These are phyloP conservation scores for Hydropotes inermis DNA, from an alignment of 2,113 vertebrate species.

Conservation along the genomic window DNA sequence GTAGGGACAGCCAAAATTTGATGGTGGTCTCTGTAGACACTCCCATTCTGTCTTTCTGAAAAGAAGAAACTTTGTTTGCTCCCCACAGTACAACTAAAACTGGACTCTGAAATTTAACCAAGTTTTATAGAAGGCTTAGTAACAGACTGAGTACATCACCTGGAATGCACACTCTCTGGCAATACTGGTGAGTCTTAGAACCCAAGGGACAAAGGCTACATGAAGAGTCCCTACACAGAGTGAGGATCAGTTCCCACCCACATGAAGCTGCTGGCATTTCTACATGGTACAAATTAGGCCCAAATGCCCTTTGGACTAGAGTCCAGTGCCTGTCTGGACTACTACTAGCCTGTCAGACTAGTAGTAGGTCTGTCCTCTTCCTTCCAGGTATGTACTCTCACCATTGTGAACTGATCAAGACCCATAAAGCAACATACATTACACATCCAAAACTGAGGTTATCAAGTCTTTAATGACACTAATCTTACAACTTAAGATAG, in stretches of 20 bases:
- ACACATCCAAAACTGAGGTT: not conserved
- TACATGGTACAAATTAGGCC: not conserved
- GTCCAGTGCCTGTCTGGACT: not conserved
- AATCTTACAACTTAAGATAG: not conserved
- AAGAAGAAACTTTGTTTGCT: not conserved
- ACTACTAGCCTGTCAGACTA: too few relatives aligned
- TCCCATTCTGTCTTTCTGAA: not conserved
- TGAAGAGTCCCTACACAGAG: not conserved
- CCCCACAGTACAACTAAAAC: not conserved
- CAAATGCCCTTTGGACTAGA: not conserved
- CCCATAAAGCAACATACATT: not conserved
- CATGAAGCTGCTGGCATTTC: not conserved
- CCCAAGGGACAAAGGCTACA: not conserved
- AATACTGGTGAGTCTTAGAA: not conserved
- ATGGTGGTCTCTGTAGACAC: not conserved
- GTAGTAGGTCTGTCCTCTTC: not conserved
- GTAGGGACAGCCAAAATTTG: not conserved
- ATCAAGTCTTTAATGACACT: not conserved
- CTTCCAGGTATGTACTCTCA: not conserved
- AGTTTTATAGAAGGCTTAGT: not conserved
- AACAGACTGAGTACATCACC: not conserved
- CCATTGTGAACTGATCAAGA: not conserved
- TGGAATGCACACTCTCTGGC: not conserved
- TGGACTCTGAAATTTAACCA: not conserved
- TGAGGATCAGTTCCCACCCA: not conserved